Evolutionary conservation across 2,888 invertebrate species (phyloP).

Genomic region (Beris morrisii): DNA sequence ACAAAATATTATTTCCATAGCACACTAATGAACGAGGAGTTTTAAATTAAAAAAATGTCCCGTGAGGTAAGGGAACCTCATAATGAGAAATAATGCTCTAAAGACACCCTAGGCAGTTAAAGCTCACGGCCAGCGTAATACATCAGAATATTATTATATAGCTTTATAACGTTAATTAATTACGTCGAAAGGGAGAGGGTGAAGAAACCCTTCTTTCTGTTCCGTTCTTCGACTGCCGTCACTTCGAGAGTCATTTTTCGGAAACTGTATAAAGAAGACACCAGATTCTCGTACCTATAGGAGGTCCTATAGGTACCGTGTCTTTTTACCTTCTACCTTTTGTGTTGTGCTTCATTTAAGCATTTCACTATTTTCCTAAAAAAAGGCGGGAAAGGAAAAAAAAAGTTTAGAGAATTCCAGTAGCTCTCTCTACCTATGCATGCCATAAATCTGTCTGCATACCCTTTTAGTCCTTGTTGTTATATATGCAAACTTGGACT

Average conservation of each 20-base stretch:
- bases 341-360: neutral
- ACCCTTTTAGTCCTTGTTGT: slow-evolving; percentile 6
- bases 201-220: neutral
- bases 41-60: slow-evolving; percentile 21
- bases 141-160: slow-evolving; percentile 27
- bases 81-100: slow-evolving; percentile 27
- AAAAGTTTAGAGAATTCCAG: slow-evolving; percentile 13
- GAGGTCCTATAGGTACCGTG: neutral
- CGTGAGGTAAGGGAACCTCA: slow-evolving; percentile 12
- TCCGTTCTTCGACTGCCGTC: no score
- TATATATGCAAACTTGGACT: slow-evolving; percentile 17
- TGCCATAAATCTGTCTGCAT: slow-evolving; percentile 27
- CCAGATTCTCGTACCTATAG: neutral
- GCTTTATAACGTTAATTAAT: slow-evolving; percentile 30
- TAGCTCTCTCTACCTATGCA: slow-evolving; percentile 16
- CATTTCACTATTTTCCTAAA: neutral
- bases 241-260: no score
- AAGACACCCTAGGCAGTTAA: slow-evolving; percentile 28
- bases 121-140: slow-evolving; percentile 6
- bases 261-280: neutral
- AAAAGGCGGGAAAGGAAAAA: neutral
- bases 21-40: slow-evolving; percentile 25
- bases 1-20: slow-evolving; percentile 16
- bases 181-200: neutral
- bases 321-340: slow-evolving; percentile 15